Conservation (phyloP, 2,113 vertebrate genomes). For the Poecile atricapillus region DNA sequence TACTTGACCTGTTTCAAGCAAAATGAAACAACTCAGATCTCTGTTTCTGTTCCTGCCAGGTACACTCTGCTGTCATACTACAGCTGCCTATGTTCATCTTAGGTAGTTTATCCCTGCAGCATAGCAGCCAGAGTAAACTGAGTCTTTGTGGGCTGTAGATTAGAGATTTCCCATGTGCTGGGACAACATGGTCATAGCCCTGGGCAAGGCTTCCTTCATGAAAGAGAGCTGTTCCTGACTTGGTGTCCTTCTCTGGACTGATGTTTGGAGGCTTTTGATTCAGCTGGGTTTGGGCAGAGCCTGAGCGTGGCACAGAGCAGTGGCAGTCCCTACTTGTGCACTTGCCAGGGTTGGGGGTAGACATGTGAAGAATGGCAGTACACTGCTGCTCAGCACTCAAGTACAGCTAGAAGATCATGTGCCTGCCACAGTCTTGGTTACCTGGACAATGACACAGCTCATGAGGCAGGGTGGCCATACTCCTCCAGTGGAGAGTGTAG, state of each 20-base stretch:
- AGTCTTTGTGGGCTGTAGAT: neutral
- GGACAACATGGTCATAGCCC: neutral
- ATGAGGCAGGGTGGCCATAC: neutral
- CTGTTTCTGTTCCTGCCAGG: neutral
- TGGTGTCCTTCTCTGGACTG: neutral
- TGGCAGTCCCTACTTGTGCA: neutral
- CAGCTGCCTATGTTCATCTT: neutral
- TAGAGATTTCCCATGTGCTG: neutral
- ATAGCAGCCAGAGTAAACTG: neutral
- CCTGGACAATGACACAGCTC: neutral
- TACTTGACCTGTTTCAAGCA: neutral
- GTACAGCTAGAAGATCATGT: neutral
- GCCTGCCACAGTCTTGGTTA: neutral
- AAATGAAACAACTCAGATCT: neutral
- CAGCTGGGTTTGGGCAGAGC: neutral
- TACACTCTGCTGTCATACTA: neutral
- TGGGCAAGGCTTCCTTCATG: neutral
- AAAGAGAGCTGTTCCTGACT: neutral
- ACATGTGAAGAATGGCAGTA: neutral
- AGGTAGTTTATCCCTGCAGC: neutral
- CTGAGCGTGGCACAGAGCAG: neutral
- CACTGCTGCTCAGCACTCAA: neutral
- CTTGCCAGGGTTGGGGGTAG: neutral
- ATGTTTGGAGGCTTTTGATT: neutral
- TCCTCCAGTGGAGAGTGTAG: neutral